phyloP scores from a whole-genome alignment of 2,113 vertebrate genomes.

The Mobula hypostoma region DNA sequence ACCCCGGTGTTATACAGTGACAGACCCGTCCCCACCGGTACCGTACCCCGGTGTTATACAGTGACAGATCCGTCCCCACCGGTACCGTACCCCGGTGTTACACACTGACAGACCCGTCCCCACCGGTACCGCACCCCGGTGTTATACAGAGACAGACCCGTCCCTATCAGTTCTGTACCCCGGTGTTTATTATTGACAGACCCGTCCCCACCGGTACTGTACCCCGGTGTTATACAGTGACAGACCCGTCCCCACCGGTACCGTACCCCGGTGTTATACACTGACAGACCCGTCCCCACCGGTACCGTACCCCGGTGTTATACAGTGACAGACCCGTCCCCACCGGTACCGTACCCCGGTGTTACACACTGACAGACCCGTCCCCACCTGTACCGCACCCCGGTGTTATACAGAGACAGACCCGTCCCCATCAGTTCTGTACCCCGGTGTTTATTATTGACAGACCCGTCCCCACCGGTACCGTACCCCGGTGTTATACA shows the following conservation, averaged over 20 bases:
- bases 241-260: neutral
- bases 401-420: constrained; percentile 2
- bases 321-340: neutral
- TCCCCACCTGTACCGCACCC: neutral
- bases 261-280: neutral
- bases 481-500: too few species aligned
- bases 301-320: neutral
- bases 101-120: too few species aligned
- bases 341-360: neutral
- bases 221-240: neutral
- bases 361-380: neutral
- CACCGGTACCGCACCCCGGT: too few species aligned
- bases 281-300: neutral
- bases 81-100: too few species aligned
- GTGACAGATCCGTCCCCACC: too few species aligned
- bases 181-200: too few species aligned
- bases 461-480: neutral
- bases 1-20: too few species aligned
- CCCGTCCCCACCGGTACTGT: too few species aligned
- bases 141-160: too few species aligned
- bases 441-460: neutral
- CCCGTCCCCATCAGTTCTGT: neutral
- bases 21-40: too few species aligned
- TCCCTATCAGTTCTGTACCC: too few species aligned
- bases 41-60: too few species aligned